These are phyloP conservation scores for Drosophila punjabiensis DNA, from an alignment of 1,140 invertebrate species.

Conservation along the genomic window DNA sequence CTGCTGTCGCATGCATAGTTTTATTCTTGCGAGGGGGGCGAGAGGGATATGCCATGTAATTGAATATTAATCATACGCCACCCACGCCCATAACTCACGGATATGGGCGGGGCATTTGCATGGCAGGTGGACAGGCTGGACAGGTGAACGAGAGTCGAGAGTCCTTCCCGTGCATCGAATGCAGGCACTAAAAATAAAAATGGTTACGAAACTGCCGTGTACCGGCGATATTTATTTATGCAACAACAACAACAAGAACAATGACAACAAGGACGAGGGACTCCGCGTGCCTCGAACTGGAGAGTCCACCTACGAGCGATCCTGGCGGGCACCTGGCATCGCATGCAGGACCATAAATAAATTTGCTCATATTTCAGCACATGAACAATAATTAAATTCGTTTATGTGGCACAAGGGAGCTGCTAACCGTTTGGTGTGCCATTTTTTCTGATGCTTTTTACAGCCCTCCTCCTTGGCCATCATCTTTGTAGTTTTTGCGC, in stretches of 20 bases:
- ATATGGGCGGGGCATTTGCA: constrained; percentile 27
- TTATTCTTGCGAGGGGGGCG: constrained; percentile 3
- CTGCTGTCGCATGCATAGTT: constrained; percentile 58
- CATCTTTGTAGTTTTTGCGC: constrained; percentile 44
- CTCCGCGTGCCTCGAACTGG: constrained; percentile 14
- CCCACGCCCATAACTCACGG: constrained; percentile 67
- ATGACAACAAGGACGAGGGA: constrained; percentile 52
- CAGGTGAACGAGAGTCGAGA: constrained; percentile 62
- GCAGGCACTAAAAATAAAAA: constrained; percentile 46
- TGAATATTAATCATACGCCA: constrained; percentile 82
- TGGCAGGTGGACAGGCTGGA: constrained; percentile 32
- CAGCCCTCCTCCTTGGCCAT: constrained; percentile 7
- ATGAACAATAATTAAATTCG: constrained; percentile 84
- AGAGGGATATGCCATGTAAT: constrained; percentile 64
- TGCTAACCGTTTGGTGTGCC: constrained; percentile 46
- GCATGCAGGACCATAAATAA: constrained; percentile 75
- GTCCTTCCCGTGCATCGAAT: constrained; percentile 49
- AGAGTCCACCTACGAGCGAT: constrained; percentile 28
- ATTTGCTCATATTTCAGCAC: constrained; percentile 81
- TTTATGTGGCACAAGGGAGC: constrained; percentile 73
- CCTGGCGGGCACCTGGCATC: constrained; percentile 41
- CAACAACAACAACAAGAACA: constrained; percentile 70
- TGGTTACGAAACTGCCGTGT: constrained; percentile 29
- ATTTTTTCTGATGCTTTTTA: neutral
- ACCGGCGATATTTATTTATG: constrained; percentile 58